A percentile compares a stretch with the other conserved stretches of the same genome.
phyloP scores from a whole-genome alignment of 2,797 vertebrate species.

The Phoebastria nigripes region DNA sequence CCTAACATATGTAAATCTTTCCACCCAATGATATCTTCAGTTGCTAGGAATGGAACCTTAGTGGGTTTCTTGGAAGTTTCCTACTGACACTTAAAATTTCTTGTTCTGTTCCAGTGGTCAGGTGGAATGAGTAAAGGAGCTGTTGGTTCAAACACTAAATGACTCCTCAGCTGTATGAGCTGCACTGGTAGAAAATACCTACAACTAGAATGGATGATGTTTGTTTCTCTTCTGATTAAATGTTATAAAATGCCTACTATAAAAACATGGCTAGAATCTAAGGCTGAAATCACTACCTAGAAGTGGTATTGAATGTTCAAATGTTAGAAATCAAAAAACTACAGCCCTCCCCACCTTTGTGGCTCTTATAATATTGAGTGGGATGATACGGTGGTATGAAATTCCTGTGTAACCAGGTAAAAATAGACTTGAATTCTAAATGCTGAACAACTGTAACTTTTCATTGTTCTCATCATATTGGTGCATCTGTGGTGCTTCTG shows the following conservation, averaged over 20 bases:
- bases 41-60: neutral
- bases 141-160: neutral
- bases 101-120: neutral
- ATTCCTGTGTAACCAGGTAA: neutral
- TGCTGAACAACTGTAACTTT: neutral
- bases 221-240: neutral
- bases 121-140: neutral
- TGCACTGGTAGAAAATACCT: neutral
- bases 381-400: neutral
- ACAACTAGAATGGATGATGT: neutral
- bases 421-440: neutral
- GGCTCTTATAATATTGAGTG: neutral
- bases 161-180: neutral
- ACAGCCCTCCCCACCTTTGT: neutral
- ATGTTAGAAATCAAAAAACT: neutral
- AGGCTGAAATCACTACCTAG: neutral
- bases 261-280: neutral
- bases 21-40: neutral
- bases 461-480: neutral
- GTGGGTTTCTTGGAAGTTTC: neutral
- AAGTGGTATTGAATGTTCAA: neutral
- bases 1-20: neutral
- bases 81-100: neutral
- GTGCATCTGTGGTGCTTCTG: neutral
- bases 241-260: neutral